These are phyloP conservation scores for Dendropsophus ebraccatus DNA, from an alignment of 2,113 vertebrate species.

Conservation along the genomic window DNA sequence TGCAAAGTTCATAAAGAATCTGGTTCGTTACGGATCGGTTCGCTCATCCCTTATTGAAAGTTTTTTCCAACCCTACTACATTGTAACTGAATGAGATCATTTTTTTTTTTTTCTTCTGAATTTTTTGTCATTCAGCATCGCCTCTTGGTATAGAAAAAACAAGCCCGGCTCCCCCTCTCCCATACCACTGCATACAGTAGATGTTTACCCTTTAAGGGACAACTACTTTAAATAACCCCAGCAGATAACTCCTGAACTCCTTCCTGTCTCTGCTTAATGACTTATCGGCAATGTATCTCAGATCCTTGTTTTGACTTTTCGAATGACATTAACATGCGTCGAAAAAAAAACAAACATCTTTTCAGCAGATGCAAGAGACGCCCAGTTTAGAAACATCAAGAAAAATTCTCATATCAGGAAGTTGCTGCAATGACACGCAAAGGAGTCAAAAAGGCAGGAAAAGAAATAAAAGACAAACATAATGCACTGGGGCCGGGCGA, in stretches of 20 bases:
- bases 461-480: neutral
- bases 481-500: neutral
- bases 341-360: conserved; percentile 26
- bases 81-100: neutral
- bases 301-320: conserved; percentile 29
- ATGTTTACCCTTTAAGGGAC: neutral
- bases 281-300: neutral
- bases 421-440: neutral
- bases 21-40: too few species aligned
- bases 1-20: too few species aligned
- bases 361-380: conserved; percentile 34
- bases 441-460: conserved; percentile 45
- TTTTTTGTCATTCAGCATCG: neutral
- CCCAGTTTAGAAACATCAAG: conserved; percentile 26
- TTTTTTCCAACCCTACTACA: neutral
- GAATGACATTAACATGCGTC: neutral
- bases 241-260: conserved; percentile 11
- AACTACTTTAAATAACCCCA: neutral
- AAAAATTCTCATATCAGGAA: conserved; percentile 2
- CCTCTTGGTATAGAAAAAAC: neutral
- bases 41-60: too few species aligned
- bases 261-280: conserved; percentile 26
- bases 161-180: neutral
- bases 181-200: neutral
- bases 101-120: neutral